Evolutionary conservation across 2,888 invertebrate species (phyloP).

Genomic region (Microctonus brassicae): DNA sequence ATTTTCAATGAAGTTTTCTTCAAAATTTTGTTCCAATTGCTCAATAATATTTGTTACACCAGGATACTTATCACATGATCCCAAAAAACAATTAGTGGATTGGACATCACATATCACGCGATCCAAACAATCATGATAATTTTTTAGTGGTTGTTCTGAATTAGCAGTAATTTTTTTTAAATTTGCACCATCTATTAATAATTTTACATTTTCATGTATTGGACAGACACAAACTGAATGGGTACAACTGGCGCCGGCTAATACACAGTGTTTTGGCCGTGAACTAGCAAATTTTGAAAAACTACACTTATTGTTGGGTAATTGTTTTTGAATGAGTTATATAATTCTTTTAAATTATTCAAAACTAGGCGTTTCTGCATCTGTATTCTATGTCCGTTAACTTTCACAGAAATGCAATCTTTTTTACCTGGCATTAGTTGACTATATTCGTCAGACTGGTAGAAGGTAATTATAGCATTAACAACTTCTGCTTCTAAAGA

Average conservation of each 20-base stretch:
- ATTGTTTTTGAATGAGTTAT: too few species aligned
- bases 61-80: neutral
- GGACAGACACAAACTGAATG: slow-evolving; percentile 5
- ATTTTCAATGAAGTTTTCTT: neutral
- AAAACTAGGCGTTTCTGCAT: too few species aligned
- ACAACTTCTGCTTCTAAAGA: too few species aligned
- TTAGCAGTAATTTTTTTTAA: too few species aligned
- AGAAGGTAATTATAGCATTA: too few species aligned
- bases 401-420: too few species aligned
- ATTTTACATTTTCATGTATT: slow-evolving; percentile 11
- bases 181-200: neutral
- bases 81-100: neutral
- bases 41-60: neutral
- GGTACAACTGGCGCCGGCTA: neutral
- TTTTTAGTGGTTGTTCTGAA: too few species aligned
- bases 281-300: neutral
- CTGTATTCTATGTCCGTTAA: too few species aligned
- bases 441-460: too few species aligned
- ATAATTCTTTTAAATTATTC: too few species aligned
- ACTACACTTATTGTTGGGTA: too few species aligned
- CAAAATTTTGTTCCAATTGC: neutral
- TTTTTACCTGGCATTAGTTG: too few species aligned
- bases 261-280: neutral
- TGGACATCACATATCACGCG: neutral
- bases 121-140: neutral